Evolutionary conservation across 2,888 invertebrate species (phyloP), one percentile per base, ranked within the genome.

Genomic region (Encarsia formosa): DNA sequence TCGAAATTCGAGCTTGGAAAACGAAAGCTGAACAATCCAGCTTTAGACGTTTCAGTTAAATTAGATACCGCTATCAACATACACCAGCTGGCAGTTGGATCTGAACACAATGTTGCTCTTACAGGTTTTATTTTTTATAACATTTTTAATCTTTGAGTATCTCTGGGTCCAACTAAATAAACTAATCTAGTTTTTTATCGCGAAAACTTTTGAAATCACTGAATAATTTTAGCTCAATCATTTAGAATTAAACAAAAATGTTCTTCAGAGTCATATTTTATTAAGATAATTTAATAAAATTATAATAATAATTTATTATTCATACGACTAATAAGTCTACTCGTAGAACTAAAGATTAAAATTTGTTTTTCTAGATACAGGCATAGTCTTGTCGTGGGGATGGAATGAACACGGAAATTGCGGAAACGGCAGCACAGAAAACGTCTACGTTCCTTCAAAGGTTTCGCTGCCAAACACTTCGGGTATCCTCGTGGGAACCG

Each of bases 381-480:
- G 84, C 26, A 77, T 79, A 42, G 69, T 91, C 5, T 84, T 82
- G 66, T 81, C 86, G 18, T 92, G 91, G 91, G 91, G 91, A 1
- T 92, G 91, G 91, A 91, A 92, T 74, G 91, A 92, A 66, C 91
- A 91, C 75, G 88, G 87, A 32, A 91, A 87, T 69, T 91, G 91
- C 64, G 91, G 91, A 47, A 84, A 82, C 60, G 82, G 82, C 47
- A 72, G 73, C 56, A 74, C 70, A 23, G 67, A 71, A 44, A 74
- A 81, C 62, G 71, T 79, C 31, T 60, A 69, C 40, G 62, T 66
- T 54, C 80, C 81, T 11, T 71, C 68, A 32, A 65, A 68, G 60
- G 71, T 81, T 23, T 8, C 49, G 4, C 22, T 65, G 43, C 51
- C 63, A 4, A 41, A 54, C 24, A 46, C 57, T 18, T 56, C 23